Base-by-base conservation (phyloP, 2,113 vertebrate genomes). In the Pardalotus punctatus region DNA sequence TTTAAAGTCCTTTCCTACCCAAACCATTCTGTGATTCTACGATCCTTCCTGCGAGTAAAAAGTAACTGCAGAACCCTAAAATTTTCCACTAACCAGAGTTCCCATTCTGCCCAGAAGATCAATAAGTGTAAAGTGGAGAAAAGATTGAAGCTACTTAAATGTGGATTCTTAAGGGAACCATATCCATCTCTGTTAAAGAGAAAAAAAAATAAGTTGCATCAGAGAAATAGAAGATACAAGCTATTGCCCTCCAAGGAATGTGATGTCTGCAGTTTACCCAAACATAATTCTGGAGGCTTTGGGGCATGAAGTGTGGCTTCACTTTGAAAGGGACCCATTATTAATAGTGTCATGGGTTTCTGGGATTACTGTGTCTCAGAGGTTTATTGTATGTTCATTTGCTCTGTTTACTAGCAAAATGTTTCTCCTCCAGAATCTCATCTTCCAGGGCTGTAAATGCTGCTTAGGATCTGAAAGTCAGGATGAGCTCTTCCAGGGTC, bases 311-410 rank as follows among this genome's bases (percentile, higher is more conserved):
- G 80, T 86, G 82, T 94, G 83, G 60, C 65, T 92, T 84, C 57
- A 86, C 73, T 95, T 88, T 88, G 88, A 95, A 92, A 96, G 81
- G 80, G 88, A 92, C 88, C 85, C 82, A 86, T 96, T 96, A 95
- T 92, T 96, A 94, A 97, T 81, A 83, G 93, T 96, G 90, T 90
- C 90, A 86, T 92, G 88, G 79, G 80, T 90, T 94, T 81, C 85
- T 88, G 88, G 92, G 94, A 96, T 96, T 96, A 97, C 80, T 67
- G 60, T 92, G 85, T 96, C 93, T 96, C 93, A 83, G 79, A 95
- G 82, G 85, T 95, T 96, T 96, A 95, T 92, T 92, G 85, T 71
- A 93, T 74, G 94, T 90, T 96, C 93, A 90, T 96, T 93, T 93
- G 82, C 82, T 93, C 88, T 93, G 72, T 93, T 96, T 95, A 90